phyloP scores from a whole-genome alignment of 2,797 vertebrate genomes.

The Cyclura pinguis region DNA sequence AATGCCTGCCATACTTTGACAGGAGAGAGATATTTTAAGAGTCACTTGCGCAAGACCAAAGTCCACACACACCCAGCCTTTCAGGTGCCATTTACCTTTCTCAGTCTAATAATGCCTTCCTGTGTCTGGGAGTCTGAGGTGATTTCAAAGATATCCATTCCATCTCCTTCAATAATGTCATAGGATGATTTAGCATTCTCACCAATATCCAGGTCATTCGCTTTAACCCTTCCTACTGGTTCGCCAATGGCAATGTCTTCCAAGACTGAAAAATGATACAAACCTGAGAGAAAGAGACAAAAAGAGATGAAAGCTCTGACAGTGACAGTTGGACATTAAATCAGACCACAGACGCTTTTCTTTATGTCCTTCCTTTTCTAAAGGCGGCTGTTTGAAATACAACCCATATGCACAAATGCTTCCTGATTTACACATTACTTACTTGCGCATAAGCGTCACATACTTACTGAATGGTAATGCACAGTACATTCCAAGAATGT shows the following conservation, averaged over 20 bases:
- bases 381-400: constrained; percentile 8
- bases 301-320: background rate
- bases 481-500: background rate
- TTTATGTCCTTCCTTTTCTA: constrained; percentile 26
- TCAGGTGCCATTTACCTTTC: constrained; percentile 84
- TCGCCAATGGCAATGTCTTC: constrained; percentile 92
- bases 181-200: constrained; percentile 95
- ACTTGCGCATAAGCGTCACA: constrained; percentile 5
- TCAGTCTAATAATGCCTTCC: constrained; percentile 93
- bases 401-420: constrained; percentile 32
- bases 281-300: constrained; percentile 81
- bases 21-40: background rate
- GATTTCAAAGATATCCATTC: constrained; percentile 92
- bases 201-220: constrained; percentile 93
- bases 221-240: constrained; percentile 91
- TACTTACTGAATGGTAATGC: constrained; percentile 11
- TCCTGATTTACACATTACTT: constrained; percentile 18
- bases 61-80: background rate
- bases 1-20: background rate
- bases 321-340: constrained; percentile 51
- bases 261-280: constrained; percentile 94
- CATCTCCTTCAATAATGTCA: constrained; percentile 94
- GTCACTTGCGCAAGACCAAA: background rate
- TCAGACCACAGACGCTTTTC: constrained; percentile 11
- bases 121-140: constrained; percentile 90